Percentiles rank a stretch among this genome's conserved stretches.
These are phyloP conservation scores for Rousettus leschenaultii DNA, from an alignment of 2,113 vertebrate genomes.

Conservation along the genomic window DNA sequence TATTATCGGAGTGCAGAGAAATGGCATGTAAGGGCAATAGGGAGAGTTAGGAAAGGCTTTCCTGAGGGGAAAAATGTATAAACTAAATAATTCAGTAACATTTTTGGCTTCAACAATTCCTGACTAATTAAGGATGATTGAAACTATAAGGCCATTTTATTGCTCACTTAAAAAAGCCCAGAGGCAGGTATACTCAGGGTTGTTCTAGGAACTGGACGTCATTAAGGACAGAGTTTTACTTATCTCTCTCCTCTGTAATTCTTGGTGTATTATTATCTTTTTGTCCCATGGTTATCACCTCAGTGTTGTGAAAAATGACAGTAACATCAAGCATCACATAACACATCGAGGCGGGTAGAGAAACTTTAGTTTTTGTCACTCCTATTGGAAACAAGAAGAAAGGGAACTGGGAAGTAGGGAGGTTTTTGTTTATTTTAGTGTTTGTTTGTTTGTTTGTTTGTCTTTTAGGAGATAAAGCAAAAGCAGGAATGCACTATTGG, in stretches of 20 bases:
- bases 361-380: not conserved
- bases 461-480: not conserved
- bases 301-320: not conserved
- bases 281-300: not conserved
- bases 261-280: not conserved
- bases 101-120: not conserved
- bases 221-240: not conserved
- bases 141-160: not conserved
- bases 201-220: not conserved
- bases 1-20: not conserved
- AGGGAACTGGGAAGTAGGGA: not conserved
- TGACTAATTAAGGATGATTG: not conserved
- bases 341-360: not conserved
- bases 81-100: not conserved
- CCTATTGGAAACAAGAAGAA: not conserved
- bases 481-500: not conserved
- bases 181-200: not conserved
- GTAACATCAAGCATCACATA: not conserved
- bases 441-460: not conserved
- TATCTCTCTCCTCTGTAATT: not conserved
- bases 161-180: not conserved
- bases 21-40: not conserved
- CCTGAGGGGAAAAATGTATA: not conserved
- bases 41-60: not conserved
- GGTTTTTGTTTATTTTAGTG: not conserved